A percentile compares a stretch with the other conserved stretches of the same genome.
phyloP scores from a whole-genome alignment of 1,140 invertebrate species.

The Lethrus apterus region DNA sequence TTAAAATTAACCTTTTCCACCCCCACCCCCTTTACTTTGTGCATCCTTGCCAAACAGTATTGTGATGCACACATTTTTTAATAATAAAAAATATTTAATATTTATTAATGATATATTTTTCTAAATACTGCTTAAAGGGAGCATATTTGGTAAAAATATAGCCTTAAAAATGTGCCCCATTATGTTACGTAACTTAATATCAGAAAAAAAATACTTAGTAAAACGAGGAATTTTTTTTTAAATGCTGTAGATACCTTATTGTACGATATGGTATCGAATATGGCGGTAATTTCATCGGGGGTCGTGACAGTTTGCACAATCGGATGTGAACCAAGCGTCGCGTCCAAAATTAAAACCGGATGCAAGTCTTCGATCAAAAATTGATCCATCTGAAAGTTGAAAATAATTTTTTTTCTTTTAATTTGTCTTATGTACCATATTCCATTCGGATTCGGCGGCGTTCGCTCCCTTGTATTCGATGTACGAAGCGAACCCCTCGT shows the following conservation, averaged over 20 bases:
- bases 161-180: too few relatives aligned
- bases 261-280: constrained; percentile 91
- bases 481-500: constrained; percentile 86
- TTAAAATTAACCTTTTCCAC: neutral
- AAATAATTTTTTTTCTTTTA: neutral
- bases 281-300: constrained; percentile 84
- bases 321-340: constrained; percentile 77
- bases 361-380: constrained; percentile 69
- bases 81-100: too few relatives aligned
- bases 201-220: too few relatives aligned
- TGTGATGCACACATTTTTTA: too few relatives aligned
- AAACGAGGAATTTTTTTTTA: too few relatives aligned
- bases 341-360: constrained; percentile 66
- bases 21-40: too few relatives aligned
- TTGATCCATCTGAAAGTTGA: constrained; percentile 42
- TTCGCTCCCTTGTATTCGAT: constrained; percentile 74
- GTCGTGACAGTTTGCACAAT: constrained; percentile 76
- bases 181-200: too few relatives aligned
- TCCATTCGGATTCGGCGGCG: constrained; percentile 69
- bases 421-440: constrained; percentile 53
- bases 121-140: too few relatives aligned
- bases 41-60: too few relatives aligned
- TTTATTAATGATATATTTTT: too few relatives aligned
- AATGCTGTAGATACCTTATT: constrained; percentile 59
- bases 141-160: too few relatives aligned